Conservation (phyloP, 2,797 vertebrate species). For the Etheostoma perlongum region DNA sequence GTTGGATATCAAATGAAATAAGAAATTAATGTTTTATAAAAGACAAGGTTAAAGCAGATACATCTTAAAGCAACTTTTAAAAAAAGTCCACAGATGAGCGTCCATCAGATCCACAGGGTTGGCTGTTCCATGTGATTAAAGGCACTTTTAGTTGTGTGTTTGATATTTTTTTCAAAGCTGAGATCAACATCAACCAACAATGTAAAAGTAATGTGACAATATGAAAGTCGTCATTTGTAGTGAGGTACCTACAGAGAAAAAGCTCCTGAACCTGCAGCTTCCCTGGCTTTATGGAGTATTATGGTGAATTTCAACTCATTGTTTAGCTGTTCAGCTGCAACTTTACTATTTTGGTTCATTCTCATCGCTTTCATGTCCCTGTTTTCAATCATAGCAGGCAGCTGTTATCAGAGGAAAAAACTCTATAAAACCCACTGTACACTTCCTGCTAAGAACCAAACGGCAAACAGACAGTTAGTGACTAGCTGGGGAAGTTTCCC, state of each 20-base stretch:
- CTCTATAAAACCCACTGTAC: background rate
- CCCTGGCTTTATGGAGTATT: background rate
- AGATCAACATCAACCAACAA: constrained; percentile 15
- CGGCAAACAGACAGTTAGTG: background rate
- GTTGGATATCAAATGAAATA: background rate
- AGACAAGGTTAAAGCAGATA: constrained; percentile 23
- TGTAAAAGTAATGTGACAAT: background rate
- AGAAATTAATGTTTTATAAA: constrained; percentile 3
- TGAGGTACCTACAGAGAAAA: background rate
- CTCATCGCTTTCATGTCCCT: too few relatives aligned
- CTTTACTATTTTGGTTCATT: background rate
- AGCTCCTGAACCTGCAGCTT: constrained; percentile 1
- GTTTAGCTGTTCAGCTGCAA: constrained; percentile 15
- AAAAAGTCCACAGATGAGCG: constrained; percentile 18
- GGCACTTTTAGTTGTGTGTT: constrained; percentile 25
- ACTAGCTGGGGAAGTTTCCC: background rate
- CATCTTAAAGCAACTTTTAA: constrained; percentile 20
- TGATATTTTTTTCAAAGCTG: constrained; percentile 41
- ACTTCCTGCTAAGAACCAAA: background rate
- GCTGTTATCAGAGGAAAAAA: background rate
- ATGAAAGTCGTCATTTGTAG: background rate
- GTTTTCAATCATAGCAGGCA: background rate
- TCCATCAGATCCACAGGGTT: background rate
- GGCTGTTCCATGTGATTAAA: constrained; percentile 30
- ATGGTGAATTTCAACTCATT: background rate